Evolutionary conservation across 2,797 vertebrate species (phyloP).

Genomic region (Garrulus glandarius): DNA sequence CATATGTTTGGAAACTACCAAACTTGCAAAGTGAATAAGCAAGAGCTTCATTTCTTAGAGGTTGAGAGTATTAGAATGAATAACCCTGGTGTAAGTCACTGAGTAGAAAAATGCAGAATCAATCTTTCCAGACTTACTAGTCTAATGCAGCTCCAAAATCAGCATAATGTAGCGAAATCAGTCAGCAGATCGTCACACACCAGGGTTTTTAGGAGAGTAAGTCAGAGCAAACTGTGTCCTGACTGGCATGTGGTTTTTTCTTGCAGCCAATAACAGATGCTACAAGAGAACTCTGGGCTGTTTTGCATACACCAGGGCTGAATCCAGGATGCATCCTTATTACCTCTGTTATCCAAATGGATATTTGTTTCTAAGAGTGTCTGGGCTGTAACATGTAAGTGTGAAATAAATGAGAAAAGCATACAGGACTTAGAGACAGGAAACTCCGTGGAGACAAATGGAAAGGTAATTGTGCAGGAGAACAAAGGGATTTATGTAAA

Average conservation of each 20-base stretch:
- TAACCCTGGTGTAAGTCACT: not conserved
- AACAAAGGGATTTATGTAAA: conserved; percentile 46
- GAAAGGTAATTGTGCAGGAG: conserved; percentile 8
- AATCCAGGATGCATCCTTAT: not conserved
- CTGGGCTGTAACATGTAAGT: not conserved
- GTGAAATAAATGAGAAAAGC: not conserved
- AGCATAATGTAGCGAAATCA: not conserved
- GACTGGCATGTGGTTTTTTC: not conserved
- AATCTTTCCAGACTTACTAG: not conserved
- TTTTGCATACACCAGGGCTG: not conserved
- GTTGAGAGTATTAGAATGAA: not conserved
- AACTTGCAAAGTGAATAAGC: not conserved
- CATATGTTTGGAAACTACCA: not conserved
- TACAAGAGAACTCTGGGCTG: not conserved
- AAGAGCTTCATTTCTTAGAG: not conserved
- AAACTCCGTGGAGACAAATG: conserved; percentile 13
- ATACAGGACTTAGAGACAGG: not conserved
- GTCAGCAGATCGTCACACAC: not conserved
- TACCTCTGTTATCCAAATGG: not conserved
- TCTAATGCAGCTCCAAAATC: not conserved
- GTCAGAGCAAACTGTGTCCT: not conserved
- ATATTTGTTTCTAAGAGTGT: not conserved
- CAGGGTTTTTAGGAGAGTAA: not conserved
- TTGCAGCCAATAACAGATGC: not conserved
- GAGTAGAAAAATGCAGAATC: not conserved